These are phyloP conservation scores for Puntigrus tetrazona DNA, from an alignment of 2,113 vertebrate genomes.

Conservation along the genomic window DNA sequence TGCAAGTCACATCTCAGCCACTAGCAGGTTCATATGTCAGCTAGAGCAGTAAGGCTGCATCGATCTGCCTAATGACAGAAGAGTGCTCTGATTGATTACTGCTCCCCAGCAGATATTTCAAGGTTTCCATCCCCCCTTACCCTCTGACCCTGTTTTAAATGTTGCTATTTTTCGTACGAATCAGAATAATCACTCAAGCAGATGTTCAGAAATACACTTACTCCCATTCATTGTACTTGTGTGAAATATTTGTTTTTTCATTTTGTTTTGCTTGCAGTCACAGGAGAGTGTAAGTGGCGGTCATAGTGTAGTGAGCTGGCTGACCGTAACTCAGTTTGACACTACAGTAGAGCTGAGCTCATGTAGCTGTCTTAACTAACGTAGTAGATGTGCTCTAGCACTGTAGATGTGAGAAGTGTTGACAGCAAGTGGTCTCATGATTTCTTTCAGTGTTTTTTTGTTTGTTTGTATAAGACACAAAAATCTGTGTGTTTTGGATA, in stretches of 20 bases:
- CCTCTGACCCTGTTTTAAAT: not conserved
- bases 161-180: not conserved
- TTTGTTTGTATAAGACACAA: not conserved
- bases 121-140: not conserved
- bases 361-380: slow-evolving; percentile 14
- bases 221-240: not conserved
- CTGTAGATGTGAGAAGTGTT: slow-evolving; percentile 9
- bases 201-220: not conserved
- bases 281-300: slow-evolving; percentile 48
- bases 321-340: slow-evolving; percentile 20
- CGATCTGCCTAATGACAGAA: slow-evolving; percentile 17
- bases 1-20: not conserved
- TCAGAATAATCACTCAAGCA: not conserved
- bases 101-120: not conserved
- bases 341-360: slow-evolving; percentile 6
- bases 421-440: not conserved
- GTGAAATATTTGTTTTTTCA: not conserved
- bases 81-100: not conserved
- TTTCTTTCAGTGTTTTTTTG: not conserved
- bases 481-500: not conserved
- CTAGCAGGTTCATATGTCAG: slow-evolving; percentile 19
- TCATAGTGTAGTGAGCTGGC: slow-evolving; percentile 3
- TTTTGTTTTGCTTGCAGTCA: slow-evolving; percentile 28
- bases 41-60: not conserved
- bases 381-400: not conserved